Evolutionary conservation across 2,797 vertebrate species (phyloP), one percentile per base, ranked within the genome.

Genomic region (Pteronotus mesoamericanus): DNA sequence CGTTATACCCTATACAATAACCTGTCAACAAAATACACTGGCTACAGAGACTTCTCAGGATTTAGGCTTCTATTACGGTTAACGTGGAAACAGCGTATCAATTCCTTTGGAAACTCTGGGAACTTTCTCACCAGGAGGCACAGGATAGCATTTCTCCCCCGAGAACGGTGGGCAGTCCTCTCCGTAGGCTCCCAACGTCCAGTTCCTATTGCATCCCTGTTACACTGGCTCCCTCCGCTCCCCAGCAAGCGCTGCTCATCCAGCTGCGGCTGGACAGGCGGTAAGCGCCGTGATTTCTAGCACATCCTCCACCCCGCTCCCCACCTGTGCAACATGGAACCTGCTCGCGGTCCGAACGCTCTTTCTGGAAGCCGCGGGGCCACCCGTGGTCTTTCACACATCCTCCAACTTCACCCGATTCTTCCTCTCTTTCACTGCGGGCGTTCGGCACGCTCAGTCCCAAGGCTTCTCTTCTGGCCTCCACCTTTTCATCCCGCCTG

Each of bases 21-120:
- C 84, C 94, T 97, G 92, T 96, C 93, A 93, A 96, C 91, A 97
- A 98, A 97, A 97, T 94, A 93, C 42, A 95, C 57, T 96, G 97
- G 96, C 96, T 61, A n/a, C 87, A 89, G 92, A 96, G 77, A 72
- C 83, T 95, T 69, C 79, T 42, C 51, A 78, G 87, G 82, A 91
- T 95, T 77, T 95, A 96, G 96, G 48, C 57, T 92, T 86, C 87
- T 77, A 0, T 32, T 57, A 84, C 72, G 94, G 79, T 95, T 96
- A 97, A 97, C 96, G 89, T 80, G 97, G 68, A 94, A 88, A 95
- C 93, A 92, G 37, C 74, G 51, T 34, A 95, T 93, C 96, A 29
- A 97, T 95, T 93, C 86, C 55, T 74, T 88, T 95, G 18, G 96
- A 96, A 94, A 95, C 68, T 80, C 78, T 80, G 69, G 46, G 48